phyloP scores from a whole-genome alignment of 2,797 vertebrate species.

The Etheostoma perlongum region DNA sequence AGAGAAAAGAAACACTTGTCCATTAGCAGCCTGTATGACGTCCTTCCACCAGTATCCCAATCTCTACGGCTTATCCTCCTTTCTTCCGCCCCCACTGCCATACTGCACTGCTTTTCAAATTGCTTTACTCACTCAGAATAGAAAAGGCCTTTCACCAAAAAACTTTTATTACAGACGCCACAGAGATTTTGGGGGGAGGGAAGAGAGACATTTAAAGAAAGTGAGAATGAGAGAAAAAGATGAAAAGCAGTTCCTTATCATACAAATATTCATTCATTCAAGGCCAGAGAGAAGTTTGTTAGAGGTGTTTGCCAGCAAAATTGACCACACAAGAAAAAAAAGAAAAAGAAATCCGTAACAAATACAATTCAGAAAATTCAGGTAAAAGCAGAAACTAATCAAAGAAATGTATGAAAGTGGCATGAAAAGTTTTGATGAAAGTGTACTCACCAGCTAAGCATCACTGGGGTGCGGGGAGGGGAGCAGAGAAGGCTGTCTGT shows the following conservation, averaged over 20 bases:
- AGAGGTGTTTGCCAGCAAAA: conserved; percentile 11
- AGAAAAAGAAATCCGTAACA: not conserved
- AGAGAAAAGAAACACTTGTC: conserved; percentile 13
- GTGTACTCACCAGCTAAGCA: conserved; percentile 86
- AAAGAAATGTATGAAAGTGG: conserved; percentile 22
- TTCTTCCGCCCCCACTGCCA: conserved; percentile 29
- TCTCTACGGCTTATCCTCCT: conserved; percentile 25
- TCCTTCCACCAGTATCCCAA: conserved; percentile 13
- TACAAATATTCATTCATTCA: not conserved
- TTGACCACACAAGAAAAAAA: not conserved
- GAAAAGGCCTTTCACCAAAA: conserved; percentile 61
- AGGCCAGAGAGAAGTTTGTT: conserved; percentile 28
- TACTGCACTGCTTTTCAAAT: conserved; percentile 66
- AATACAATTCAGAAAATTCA: not conserved
- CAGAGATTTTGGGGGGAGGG: conserved; percentile 1
- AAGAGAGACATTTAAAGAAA: conserved; percentile 13
- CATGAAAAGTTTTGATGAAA: conserved; percentile 27
- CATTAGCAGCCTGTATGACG: conserved; percentile 37
- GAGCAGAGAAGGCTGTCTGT: conserved; percentile 71
- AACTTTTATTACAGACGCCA: conserved; percentile 55
- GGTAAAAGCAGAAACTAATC: conserved; percentile 12
- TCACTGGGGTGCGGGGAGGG: conserved; percentile 82
- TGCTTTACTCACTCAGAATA: conserved; percentile 63
- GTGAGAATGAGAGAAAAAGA: conserved; percentile 21
- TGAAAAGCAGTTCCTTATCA: conserved; percentile 1